Evolutionary conservation across 1,140 invertebrate species (phyloP), one percentile per base, ranked within the genome.

Genomic region (Sycophila sp.): DNA sequence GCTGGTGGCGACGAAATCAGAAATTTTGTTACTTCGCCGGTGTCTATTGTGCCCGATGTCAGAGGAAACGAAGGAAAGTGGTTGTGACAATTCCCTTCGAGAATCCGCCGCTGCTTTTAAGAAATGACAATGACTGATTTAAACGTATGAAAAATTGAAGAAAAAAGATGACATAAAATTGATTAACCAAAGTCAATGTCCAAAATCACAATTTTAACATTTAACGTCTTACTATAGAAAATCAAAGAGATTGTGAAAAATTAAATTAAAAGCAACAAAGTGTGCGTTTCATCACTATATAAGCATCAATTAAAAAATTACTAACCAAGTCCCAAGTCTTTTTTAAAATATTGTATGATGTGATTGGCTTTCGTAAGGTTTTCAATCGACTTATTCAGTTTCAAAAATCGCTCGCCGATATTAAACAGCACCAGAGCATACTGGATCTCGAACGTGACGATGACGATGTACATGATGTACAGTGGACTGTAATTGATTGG

Each of bases 391-490:
- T 74, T 77, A 17, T 87, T 87, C 8, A 86, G 67, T 0, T 78
- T 76, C 13, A 73, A 55, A 36, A 87, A 87, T 26, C 84, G 75
- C 30, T 83, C 73, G 19, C 76, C 72, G 2, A 87, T 63, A 32
- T 82, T 85, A 30, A 82, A 83, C 0, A 79, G 75, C 6, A 74
- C 60, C n/a, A 86, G 22, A 1, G 77, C 81, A 19, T 82, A 86
- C 30, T 86, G 84, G 10, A 85, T 75, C 69, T 83, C 82, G 32
- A 83, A 81, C 6, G 76, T 68, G 7, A 81, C 74, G 8, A 85
- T 81, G 0, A 85, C 75, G 1, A 83, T 26, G 42, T 86, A 87
- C 79, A 87, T 81, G 2, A 78, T 73, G 47, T 87, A 87, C 7
- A 87, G 59, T 0, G 84, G 83, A 0, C 73, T 8, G 40, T 85